These are phyloP conservation scores for Lottia gigantea DNA, from an alignment of 2,888 invertebrate genomes.

Conservation along the genomic window DNA sequence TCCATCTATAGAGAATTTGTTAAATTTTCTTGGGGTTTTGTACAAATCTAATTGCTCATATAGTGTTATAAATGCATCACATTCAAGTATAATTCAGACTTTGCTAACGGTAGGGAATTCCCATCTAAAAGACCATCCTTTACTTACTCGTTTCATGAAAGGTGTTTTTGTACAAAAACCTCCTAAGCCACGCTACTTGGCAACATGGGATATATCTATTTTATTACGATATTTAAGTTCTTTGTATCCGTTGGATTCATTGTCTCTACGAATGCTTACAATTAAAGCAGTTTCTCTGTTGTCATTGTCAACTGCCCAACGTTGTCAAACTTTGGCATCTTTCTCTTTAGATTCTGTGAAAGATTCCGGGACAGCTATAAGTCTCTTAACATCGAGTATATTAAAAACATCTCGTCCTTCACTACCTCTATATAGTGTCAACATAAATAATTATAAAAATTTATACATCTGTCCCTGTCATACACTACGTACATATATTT, in stretches of 20 bases:
- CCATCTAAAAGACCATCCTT: not conserved
- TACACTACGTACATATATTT: not conserved
- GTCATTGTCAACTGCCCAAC: not conserved
- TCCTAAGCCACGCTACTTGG: not conserved
- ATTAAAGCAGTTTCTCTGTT: not conserved
- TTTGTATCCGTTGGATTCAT: not conserved
- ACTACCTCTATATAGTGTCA: not conserved
- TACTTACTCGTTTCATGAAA: constrained; percentile 3
- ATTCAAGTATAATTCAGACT: not conserved
- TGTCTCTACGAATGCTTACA: not conserved
- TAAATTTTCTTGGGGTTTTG: not conserved
- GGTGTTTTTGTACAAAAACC: not conserved
- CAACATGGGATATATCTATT: not conserved
- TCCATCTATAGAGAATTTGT: constrained; percentile 3
- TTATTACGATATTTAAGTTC: not conserved
- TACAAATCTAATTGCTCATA: not conserved
- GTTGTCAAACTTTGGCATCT: not conserved
- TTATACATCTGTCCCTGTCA: not conserved
- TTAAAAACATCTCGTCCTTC: not conserved
- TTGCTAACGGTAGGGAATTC: not conserved
- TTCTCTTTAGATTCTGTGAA: not conserved
- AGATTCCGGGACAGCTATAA: not conserved
- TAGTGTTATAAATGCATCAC: not conserved
- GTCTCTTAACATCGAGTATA: not conserved
- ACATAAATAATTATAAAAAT: not conserved